These are phyloP conservation scores for Zele albiditarsus DNA, from an alignment of 2,888 invertebrate genomes.

Conservation along the genomic window DNA sequence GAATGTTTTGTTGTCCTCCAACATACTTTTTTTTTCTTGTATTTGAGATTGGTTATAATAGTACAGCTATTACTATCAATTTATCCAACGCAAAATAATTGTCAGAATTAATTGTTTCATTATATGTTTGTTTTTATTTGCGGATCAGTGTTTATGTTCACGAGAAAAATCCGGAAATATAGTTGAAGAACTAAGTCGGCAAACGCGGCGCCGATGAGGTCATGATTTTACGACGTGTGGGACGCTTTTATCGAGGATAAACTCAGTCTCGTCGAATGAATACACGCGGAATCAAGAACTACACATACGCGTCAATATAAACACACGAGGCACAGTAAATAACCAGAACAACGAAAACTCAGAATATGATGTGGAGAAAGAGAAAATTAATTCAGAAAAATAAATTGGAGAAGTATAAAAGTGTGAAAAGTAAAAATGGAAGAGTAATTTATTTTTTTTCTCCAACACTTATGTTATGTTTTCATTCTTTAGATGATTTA, in stretches of 20 bases:
- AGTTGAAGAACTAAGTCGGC: conserved; percentile 1
- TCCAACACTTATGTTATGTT: too few species aligned
- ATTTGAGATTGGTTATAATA: not conserved
- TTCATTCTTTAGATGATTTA: too few species aligned
- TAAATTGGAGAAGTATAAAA: too few species aligned
- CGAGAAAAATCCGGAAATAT: conserved; percentile 14
- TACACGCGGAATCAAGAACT: conserved; percentile 23
- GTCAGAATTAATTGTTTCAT: not conserved
- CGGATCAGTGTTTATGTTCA: not conserved
- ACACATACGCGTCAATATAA: not conserved
- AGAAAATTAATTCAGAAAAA: not conserved
- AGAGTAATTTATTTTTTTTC: too few species aligned
- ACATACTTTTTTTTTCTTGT: not conserved
- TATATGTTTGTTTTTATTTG: not conserved
- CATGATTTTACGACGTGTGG: conserved; percentile 21
- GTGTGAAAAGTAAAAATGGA: too few species aligned
- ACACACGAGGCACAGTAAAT: not conserved
- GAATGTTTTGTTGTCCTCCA: not conserved
- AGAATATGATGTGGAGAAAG: not conserved
- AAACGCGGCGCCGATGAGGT: conserved; percentile 25
- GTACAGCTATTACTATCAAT: not conserved
- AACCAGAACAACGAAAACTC: not conserved
- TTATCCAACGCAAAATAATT: not conserved
- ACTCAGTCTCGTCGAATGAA: conserved; percentile 33
- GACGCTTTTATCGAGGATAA: conserved; percentile 25